phyloP scores from a whole-genome alignment of 1,140 invertebrate species.

The Orius laevigatus region DNA sequence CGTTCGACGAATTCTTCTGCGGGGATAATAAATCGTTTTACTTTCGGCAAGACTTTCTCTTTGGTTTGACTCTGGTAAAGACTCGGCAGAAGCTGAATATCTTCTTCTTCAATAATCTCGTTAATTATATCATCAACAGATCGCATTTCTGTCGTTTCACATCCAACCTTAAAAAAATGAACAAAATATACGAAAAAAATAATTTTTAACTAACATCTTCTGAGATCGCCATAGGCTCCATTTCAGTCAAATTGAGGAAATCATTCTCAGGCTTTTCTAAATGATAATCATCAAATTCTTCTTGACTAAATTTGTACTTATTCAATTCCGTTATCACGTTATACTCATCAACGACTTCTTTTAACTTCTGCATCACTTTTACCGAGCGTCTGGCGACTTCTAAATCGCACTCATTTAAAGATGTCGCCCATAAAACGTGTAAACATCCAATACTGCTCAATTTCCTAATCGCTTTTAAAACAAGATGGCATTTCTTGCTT shows the following conservation, averaged over 20 bases:
- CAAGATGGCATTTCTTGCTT: conserved; percentile 42
- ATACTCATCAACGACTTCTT: background rate
- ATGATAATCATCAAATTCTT: too few relatives aligned
- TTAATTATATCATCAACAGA: conserved; percentile 29
- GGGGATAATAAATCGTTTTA: conserved; percentile 28
- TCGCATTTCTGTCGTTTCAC: conserved; percentile 1
- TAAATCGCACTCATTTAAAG: conserved; percentile 51
- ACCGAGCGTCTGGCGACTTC: conserved; percentile 39
- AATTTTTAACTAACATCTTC: too few relatives aligned
- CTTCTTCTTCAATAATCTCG: conserved; percentile 34
- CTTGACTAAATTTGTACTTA: too few relatives aligned
- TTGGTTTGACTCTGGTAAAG: conserved; percentile 25
- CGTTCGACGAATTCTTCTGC: conserved; percentile 35
- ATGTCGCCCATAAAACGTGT: conserved; percentile 37
- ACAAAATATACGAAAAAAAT: background rate
- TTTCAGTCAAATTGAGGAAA: too few relatives aligned
- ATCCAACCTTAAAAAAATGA: background rate
- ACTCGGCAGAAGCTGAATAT: conserved; percentile 37
- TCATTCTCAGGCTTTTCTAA: too few relatives aligned
- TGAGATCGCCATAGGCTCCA: too few relatives aligned
- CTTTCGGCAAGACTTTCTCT: background rate
- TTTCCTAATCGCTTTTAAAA: conserved; percentile 46
- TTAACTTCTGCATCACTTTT: conserved; percentile 9
- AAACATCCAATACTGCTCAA: conserved; percentile 46
- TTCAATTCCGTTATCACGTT: background rate